These are phyloP conservation scores for Trissolcus brochymenae DNA, from an alignment of 2,888 invertebrate genomes.

Conservation along the genomic window DNA sequence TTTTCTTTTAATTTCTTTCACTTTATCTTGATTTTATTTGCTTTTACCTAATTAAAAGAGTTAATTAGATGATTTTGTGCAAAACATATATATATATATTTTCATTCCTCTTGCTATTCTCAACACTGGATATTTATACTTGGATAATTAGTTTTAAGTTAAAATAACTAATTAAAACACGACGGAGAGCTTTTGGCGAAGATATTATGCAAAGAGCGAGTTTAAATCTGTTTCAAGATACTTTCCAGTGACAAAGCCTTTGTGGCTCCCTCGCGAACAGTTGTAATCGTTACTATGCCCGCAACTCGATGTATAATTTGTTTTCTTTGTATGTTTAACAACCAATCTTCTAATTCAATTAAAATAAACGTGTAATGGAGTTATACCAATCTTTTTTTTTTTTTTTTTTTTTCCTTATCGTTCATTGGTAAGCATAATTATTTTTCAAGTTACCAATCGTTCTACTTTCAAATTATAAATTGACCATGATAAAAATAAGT, in stretches of 20 bases:
- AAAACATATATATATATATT: conserved; percentile 42
- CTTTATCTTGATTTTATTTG: background rate
- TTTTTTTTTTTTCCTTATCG: background rate
- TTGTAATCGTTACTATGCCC: conserved; percentile 72
- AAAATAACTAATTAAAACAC: conserved; percentile 74
- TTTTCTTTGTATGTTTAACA: conserved; percentile 68
- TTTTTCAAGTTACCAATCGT: no score
- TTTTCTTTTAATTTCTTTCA: background rate
- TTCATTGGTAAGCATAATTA: no score
- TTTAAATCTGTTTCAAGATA: conserved; percentile 76
- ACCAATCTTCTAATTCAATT: conserved; percentile 65
- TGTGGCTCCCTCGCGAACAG: conserved; percentile 75
- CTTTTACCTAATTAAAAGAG: conserved; percentile 18
- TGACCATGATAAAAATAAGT: background rate
- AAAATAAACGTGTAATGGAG: conserved; percentile 11
- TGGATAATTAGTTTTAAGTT: conserved; percentile 55
- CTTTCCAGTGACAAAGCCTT: conserved; percentile 73
- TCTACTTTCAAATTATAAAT: background rate
- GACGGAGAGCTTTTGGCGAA: conserved; percentile 70
- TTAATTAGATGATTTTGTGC: conserved; percentile 42
- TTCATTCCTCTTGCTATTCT: conserved; percentile 42
- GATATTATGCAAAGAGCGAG: conserved; percentile 70
- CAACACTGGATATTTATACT: conserved; percentile 48
- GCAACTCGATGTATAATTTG: conserved; percentile 75
- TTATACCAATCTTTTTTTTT: conserved; percentile 5